These are phyloP conservation scores for Nomada ruficornis DNA, from an alignment of 2,888 invertebrate species.

Conservation along the genomic window DNA sequence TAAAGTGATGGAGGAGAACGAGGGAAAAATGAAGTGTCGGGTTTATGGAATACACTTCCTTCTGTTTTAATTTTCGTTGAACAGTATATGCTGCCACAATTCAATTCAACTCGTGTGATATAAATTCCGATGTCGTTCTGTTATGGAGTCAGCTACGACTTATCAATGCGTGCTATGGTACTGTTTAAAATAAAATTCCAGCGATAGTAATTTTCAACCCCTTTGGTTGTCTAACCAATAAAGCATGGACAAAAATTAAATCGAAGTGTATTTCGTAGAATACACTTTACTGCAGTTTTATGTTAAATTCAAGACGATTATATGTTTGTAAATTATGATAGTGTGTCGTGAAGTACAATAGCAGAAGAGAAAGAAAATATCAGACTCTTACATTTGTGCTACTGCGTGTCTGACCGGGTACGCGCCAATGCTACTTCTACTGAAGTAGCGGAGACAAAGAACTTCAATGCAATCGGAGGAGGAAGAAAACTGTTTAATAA, in stretches of 20 bases:
- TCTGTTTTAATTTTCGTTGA: constrained; percentile 63
- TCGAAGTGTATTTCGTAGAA: constrained; percentile 8
- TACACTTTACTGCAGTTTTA: too few relatives aligned
- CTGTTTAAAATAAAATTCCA: not conserved
- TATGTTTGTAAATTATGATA: not conserved
- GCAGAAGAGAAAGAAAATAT: too few relatives aligned
- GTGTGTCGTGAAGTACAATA: not conserved
- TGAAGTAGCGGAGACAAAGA: too few relatives aligned
- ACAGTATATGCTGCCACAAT: not conserved
- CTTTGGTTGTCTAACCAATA: not conserved
- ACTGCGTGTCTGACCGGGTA: too few relatives aligned
- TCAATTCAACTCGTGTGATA: constrained; percentile 15
- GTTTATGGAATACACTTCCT: constrained; percentile 50
- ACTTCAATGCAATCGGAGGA: too few relatives aligned
- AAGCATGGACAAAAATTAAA: constrained; percentile 33
- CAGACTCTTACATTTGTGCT: too few relatives aligned
- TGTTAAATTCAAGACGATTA: not conserved
- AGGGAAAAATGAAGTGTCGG: constrained; percentile 55
- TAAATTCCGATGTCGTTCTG: constrained; percentile 40
- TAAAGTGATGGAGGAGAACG: constrained; percentile 40
- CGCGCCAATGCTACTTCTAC: too few relatives aligned
- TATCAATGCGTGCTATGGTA: not conserved
- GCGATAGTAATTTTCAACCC: constrained; percentile 2
- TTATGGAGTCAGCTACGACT: not conserved
- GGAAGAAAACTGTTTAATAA: too few relatives aligned